A percentile compares a stretch with the other conserved stretches of the same genome.
phyloP scores from a whole-genome alignment of 2,797 vertebrate genomes.

The Pelobates cultripes region DNA sequence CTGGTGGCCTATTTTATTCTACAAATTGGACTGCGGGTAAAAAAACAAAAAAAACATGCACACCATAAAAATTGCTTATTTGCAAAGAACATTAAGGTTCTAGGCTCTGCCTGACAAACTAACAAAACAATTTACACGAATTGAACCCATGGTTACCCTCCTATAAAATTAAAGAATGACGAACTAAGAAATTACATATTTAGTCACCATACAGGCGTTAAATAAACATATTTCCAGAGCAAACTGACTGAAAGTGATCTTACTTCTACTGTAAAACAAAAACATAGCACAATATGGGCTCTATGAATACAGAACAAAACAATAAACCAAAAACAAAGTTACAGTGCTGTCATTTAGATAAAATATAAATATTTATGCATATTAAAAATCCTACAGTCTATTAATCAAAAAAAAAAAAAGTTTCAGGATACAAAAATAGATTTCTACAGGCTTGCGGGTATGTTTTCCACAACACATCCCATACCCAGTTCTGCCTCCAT shows the following conservation, averaged over 20 bases:
- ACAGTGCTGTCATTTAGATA: conserved; percentile 71
- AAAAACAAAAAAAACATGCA: too few species aligned
- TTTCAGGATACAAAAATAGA: conserved; percentile 47
- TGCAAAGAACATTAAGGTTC: too few species aligned
- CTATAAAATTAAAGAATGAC: too few species aligned
- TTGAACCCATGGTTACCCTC: too few species aligned
- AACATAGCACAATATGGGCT: conserved; percentile 16
- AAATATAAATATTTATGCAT: conserved; percentile 80
- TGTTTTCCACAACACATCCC: not conserved
- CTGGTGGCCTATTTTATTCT: too few species aligned
- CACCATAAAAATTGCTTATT: too few species aligned
- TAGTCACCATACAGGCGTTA: not conserved
- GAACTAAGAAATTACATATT: too few species aligned
- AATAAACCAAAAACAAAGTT: conserved; percentile 59
- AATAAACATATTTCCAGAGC: conserved; percentile 3
- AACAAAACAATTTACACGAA: too few species aligned
- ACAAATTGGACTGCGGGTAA: too few species aligned
- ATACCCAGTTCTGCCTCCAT: conserved; percentile 10
- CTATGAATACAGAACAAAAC: conserved; percentile 1
- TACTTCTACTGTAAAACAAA: conserved; percentile 12
- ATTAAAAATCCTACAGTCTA: conserved; percentile 75
- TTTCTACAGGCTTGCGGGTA: conserved; percentile 15
- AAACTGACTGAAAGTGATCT: conserved; percentile 21
- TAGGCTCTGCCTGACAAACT: too few species aligned
- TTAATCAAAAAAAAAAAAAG: conserved; percentile 68